Evolutionary conservation across 2,113 vertebrate species (phyloP).

Genomic region (Laterallus jamaicensis): DNA sequence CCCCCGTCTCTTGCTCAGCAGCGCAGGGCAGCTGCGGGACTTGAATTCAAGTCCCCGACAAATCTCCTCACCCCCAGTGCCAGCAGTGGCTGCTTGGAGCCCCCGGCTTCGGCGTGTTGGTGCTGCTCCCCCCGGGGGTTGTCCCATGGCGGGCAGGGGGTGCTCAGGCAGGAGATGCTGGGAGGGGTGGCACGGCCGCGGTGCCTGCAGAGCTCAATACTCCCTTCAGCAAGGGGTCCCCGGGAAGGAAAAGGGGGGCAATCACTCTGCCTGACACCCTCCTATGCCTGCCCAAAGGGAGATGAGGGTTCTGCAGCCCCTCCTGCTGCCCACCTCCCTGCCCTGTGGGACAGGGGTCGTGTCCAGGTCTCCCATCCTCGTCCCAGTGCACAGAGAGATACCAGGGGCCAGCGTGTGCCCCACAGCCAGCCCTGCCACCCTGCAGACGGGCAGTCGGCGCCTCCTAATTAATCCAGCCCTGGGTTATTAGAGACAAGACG

Average conservation of each 20-base stretch:
- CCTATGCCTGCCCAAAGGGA: background rate
- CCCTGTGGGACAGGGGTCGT: background rate
- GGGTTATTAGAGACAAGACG: background rate
- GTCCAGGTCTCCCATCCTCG: background rate
- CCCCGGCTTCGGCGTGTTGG: background rate
- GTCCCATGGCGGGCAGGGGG: fast-evolving
- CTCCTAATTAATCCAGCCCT: background rate
- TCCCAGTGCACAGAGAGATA: background rate
- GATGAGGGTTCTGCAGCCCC: background rate
- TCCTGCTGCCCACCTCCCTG: background rate
- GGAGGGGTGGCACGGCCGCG: fast-evolving
- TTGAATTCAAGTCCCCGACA: background rate
- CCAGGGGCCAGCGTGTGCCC: fast-evolving
- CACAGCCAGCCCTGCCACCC: background rate
- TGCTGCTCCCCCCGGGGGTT: background rate
- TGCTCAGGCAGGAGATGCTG: background rate
- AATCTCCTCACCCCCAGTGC: background rate
- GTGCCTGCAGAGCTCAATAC: background rate
- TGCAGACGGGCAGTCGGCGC: background rate
- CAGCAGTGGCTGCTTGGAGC: background rate
- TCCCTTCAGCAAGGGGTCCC: background rate
- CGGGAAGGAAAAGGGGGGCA: background rate
- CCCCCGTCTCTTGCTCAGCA: background rate
- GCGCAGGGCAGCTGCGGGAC: background rate
- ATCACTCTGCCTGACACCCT: fast-evolving